phyloP scores from a whole-genome alignment of 64 coral and sea anemone genomes.

The Porites lutea region DNA sequence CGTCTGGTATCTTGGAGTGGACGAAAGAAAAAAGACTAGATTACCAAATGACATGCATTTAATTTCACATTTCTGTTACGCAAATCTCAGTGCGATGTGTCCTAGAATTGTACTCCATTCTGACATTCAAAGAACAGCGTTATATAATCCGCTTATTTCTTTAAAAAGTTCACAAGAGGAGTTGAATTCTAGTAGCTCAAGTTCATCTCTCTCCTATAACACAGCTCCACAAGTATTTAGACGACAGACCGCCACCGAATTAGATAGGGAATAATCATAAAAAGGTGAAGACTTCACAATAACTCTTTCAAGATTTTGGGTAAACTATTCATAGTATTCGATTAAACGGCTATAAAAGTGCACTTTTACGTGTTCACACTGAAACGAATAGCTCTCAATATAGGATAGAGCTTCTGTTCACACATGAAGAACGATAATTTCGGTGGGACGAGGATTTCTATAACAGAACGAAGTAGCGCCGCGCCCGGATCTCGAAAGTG shows the following conservation, averaged over 20 bases:
- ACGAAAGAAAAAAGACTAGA: neutral
- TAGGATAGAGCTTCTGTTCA: too few species aligned
- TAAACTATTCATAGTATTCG: too few species aligned
- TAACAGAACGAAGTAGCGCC: too few species aligned
- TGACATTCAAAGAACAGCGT: neutral
- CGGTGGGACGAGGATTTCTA: too few species aligned
- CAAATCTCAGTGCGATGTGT: conserved; percentile 63
- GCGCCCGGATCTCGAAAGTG: too few species aligned
- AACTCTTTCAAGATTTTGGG: too few species aligned
- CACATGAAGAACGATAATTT: too few species aligned
- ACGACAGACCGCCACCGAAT: neutral
- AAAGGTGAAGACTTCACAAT: too few species aligned
- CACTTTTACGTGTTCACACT: too few species aligned
- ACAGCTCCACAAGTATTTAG: conserved; percentile 37
- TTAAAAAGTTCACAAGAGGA: conserved; percentile 20
- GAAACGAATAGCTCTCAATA: too few species aligned
- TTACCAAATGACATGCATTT: conserved; percentile 64
- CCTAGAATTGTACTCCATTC: neutral
- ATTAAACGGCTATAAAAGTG: too few species aligned
- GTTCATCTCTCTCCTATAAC: conserved; percentile 18
- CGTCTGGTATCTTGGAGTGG: conserved; percentile 47
- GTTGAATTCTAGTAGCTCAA: neutral
- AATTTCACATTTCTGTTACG: conserved; percentile 82
- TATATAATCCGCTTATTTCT: conserved; percentile 18
- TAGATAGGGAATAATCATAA: neutral